phyloP scores from a whole-genome alignment of 1,140 invertebrate genomes.

The Bombus polaris region DNA sequence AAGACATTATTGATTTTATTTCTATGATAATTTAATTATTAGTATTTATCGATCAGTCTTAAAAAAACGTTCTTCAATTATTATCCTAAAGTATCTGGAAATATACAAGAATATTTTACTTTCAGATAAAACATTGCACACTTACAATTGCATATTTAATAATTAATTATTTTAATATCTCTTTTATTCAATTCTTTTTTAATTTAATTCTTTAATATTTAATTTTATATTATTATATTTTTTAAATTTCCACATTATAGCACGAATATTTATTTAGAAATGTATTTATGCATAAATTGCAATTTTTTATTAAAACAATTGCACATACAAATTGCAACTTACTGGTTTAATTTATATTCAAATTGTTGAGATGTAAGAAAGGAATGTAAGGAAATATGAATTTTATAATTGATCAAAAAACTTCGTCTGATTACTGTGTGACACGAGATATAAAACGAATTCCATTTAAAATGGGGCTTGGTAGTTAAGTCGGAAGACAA shows the following conservation, averaged over 20 bases:
- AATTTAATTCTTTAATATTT: neutral
- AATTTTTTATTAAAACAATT: neutral
- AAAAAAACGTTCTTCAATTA: no score
- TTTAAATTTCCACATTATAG: no score
- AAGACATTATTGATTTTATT: no score
- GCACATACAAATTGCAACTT: neutral
- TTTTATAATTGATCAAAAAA: conserved; percentile 4
- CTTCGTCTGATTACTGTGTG: conserved; percentile 4
- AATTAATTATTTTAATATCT: neutral
- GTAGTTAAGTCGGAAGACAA: neutral
- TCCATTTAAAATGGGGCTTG: neutral
- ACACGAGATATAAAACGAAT: neutral
- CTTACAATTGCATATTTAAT: no score
- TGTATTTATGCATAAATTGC: neutral
- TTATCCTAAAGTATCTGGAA: no score
- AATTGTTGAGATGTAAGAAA: neutral
- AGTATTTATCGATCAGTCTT: no score
- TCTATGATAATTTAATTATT: no score
- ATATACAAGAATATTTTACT: neutral
- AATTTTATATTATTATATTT: no score
- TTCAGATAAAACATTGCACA: neutral
- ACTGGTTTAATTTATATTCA: neutral
- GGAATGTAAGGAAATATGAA: neutral
- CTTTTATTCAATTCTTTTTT: neutral
- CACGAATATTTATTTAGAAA: neutral